These are phyloP conservation scores for Andrena trimmerana DNA, from an alignment of 2,888 invertebrate genomes.

Conservation along the genomic window DNA sequence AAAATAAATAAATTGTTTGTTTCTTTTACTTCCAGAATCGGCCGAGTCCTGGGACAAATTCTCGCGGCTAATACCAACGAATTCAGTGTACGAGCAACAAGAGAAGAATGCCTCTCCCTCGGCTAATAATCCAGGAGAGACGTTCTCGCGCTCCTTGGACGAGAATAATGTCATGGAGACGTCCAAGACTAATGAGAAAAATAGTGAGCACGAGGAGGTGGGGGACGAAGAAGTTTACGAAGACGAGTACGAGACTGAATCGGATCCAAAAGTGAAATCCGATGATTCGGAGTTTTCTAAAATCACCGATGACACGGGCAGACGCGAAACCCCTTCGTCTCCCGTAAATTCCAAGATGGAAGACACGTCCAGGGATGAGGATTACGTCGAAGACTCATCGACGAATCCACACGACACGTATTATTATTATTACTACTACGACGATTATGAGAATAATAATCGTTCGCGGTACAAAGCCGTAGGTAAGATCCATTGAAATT, in stretches of 20 bases:
- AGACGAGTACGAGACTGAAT: constrained; percentile 66
- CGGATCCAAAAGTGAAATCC: constrained; percentile 56
- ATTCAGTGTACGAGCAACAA: constrained; percentile 77
- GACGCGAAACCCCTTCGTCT: constrained; percentile 33
- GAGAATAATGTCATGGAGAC: constrained; percentile 72
- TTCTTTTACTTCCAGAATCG: constrained; percentile 64
- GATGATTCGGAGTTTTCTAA: constrained; percentile 61
- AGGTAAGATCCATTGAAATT: constrained; percentile 52
- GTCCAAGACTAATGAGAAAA: constrained; percentile 56
- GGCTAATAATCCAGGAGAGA: constrained; percentile 50
- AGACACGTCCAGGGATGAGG: constrained; percentile 62
- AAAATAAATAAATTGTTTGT: neutral
- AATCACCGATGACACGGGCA: constrained; percentile 42
- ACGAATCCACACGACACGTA: constrained; percentile 73
- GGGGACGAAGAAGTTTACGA: constrained; percentile 58
- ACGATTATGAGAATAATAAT: constrained; percentile 79
- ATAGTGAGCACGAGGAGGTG: constrained; percentile 67
- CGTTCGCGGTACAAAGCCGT: constrained; percentile 60
- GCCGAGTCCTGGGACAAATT: constrained; percentile 73
- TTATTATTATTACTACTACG: constrained; percentile 80
- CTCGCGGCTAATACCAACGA: constrained; percentile 76
- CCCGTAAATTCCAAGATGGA: constrained; percentile 11
- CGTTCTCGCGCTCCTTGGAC: constrained; percentile 61
- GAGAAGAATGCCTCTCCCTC: constrained; percentile 57
- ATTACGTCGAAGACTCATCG: constrained; percentile 71